Evolutionary conservation across 2,797 vertebrate genomes (phyloP), one percentile per base, ranked within the genome.

Genomic region (Denticeps clupeoides): DNA sequence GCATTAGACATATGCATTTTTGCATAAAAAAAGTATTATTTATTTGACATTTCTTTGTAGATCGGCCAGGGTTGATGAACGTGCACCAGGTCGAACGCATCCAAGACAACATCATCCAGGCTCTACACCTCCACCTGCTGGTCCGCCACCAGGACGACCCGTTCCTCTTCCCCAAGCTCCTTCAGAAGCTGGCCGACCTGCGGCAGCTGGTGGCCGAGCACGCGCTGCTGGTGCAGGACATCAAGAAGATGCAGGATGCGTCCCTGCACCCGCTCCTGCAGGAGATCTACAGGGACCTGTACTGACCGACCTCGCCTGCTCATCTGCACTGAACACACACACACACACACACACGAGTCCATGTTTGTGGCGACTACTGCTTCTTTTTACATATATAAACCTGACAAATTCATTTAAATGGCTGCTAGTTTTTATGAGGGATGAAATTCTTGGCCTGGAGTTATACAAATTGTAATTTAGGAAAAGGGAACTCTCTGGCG

Each of bases 261-360:
- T 85, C 87, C 0, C 84, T 96, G 55, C 93, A 97, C 64, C 93
- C 93, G 2, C 80, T 97, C 49, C 78, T 97, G 69, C 93, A 97
- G 49, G 93, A 97, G 66, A 97, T 97, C 66, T 97, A 97, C 81
- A 87, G 80, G 70, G 93, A 97, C 74, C 95, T 97, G 92, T 97
- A 95, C 73, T 97, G 66, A 82, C 10, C 16, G 10, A n/a, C n/a
- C n/a, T n/a, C n/a, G n/a, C n/a, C n/a, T n/a, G n/a, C n/a, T n/a
- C n/a, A n/a, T n/a, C n/a, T n/a, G n/a, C n/a, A n/a, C n/a, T n/a
- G n/a, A n/a, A n/a, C n/a, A n/a, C n/a, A n/a, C n/a, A n/a, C n/a
- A n/a, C n/a, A n/a, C n/a, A n/a, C n/a, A n/a, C n/a, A n/a, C n/a
- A n/a, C n/a, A n/a, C n/a, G n/a, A n/a, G n/a, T n/a, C n/a, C n/a